Evolutionary conservation across 2,888 invertebrate genomes (phyloP).

Genomic region (Drosophila seclusa): DNA sequence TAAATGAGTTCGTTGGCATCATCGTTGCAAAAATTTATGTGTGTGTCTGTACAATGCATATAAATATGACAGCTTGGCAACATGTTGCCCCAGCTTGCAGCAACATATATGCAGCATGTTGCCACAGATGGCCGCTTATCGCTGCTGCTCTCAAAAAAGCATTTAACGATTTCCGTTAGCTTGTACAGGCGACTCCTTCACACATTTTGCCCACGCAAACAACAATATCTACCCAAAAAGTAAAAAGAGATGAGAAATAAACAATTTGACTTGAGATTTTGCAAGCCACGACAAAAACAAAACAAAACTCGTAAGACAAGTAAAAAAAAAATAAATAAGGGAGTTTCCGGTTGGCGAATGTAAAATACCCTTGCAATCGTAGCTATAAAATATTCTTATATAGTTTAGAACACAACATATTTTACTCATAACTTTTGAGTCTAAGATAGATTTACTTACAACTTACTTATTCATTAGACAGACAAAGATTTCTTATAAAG

Average conservation of each 20-base stretch:
- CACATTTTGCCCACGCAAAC: slow-evolving; percentile 57
- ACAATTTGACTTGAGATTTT: slow-evolving; percentile 35
- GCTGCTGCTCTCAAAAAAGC: slow-evolving; percentile 31
- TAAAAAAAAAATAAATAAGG: background rate
- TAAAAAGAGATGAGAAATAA: slow-evolving; percentile 36
- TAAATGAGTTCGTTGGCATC: slow-evolving; percentile 61
- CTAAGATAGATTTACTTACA: background rate
- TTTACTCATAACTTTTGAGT: background rate
- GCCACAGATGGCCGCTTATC: slow-evolving; percentile 38
- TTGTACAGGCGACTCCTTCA: slow-evolving; percentile 51
- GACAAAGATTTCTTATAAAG: background rate
- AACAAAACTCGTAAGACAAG: slow-evolving; percentile 3
- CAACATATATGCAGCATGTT: slow-evolving; percentile 14
- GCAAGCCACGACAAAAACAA: slow-evolving; percentile 23
- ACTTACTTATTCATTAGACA: too few relatives aligned
- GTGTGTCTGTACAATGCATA: background rate
- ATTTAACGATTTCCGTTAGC: slow-evolving; percentile 75
- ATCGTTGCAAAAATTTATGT: slow-evolving; percentile 44
- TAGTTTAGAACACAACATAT: background rate
- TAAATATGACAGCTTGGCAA: slow-evolving; percentile 51
- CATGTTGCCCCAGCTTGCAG: slow-evolving; percentile 72
- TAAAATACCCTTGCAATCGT: slow-evolving; percentile 4
- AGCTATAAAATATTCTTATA: background rate
- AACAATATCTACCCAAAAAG: slow-evolving; percentile 27
- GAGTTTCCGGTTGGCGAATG: background rate